Evolutionary conservation across 1,140 invertebrate species (phyloP).

Genomic region (Hydropsyche tenuis): DNA sequence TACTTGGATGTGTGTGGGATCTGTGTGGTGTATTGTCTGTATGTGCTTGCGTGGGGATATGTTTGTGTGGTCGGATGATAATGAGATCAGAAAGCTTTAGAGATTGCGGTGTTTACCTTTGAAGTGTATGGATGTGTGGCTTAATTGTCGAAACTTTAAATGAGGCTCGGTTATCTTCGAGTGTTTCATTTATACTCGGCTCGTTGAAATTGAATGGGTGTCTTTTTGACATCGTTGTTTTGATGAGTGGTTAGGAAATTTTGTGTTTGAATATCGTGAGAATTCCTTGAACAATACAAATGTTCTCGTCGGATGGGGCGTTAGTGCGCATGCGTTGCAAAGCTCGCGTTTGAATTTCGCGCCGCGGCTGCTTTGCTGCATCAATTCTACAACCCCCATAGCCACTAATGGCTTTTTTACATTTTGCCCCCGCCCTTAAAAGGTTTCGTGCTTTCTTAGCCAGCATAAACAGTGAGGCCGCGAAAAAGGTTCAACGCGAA

Average conservation of each 20-base stretch:
- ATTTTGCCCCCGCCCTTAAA: slow-evolving; percentile 3
- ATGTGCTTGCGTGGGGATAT: too few species aligned
- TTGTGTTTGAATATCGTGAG: too few species aligned
- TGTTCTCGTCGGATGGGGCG: neutral
- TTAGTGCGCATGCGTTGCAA: neutral
- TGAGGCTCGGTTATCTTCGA: neutral
- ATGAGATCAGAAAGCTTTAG: slow-evolving; percentile 1
- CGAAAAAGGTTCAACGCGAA: slow-evolving; percentile 8
- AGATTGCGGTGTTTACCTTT: neutral
- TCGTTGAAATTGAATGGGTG: too few species aligned
- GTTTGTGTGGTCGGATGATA: neutral
- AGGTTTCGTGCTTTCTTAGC: slow-evolving; percentile 27
- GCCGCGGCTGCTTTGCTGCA: too few species aligned
- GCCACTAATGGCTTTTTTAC: slow-evolving; percentile 23
- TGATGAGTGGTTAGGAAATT: too few species aligned
- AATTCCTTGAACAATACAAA: neutral
- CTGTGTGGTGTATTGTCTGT: too few species aligned
- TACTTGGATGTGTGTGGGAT: too few species aligned
- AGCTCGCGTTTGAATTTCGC: too few species aligned
- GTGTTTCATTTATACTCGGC: too few species aligned
- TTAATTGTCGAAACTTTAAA: neutral
- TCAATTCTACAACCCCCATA: too few species aligned
- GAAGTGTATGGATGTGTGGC: neutral
- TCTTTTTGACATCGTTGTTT: too few species aligned
- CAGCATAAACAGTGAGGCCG: neutral